Base-by-base conservation (phyloP, 2,888 invertebrate genomes). In the Microctonus hyperodae region DNA sequence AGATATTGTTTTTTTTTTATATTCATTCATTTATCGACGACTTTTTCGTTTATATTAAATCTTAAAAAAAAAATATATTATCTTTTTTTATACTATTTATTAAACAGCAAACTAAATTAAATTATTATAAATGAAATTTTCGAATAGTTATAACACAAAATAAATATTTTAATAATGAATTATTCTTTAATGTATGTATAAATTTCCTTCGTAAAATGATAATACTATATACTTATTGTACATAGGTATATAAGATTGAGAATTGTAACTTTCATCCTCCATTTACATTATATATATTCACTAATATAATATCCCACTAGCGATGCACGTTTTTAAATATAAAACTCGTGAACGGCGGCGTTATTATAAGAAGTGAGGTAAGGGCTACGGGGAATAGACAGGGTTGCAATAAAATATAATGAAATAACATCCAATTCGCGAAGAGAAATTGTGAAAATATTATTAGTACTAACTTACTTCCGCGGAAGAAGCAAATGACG, bases 401-500 rank as follows among this genome's bases (percentile, higher is more conserved):
- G 61, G 68, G 69, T 65, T 67, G 70, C 70, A 74, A 73, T 74
- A 74, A 73, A 73, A 73, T 74, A 70, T 72, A 73, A 73, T 72
- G 71, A 74, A 74, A 73, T 72, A 74, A 74, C 74, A 74, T 73
- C 67, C 70, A 73, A 74, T 70, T 69, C 69, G 76, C 75, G 78
- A 60, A 76, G 80, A 78, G 81, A 81, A 81, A 81, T 81, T 82
- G 79, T 79, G 81, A 82, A 81, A 83, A 83, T 83, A 83, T 83
- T 83, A 83, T 83, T 83, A 82, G 82, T 81, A 79, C 82, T 81
- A 83, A 83, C 81, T 83, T 82, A 81, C 81, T 80, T 79, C 79
- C 31, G 40, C 35, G 22, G 22, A 35, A 35, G 37, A 33, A 50
- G 28, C 44, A 60, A 50, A 22, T 20, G 31, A 33, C 23, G 22